Evolutionary conservation across 2,113 vertebrate species (phyloP).

Genomic region (Plecturocebus donacophilus): DNA sequence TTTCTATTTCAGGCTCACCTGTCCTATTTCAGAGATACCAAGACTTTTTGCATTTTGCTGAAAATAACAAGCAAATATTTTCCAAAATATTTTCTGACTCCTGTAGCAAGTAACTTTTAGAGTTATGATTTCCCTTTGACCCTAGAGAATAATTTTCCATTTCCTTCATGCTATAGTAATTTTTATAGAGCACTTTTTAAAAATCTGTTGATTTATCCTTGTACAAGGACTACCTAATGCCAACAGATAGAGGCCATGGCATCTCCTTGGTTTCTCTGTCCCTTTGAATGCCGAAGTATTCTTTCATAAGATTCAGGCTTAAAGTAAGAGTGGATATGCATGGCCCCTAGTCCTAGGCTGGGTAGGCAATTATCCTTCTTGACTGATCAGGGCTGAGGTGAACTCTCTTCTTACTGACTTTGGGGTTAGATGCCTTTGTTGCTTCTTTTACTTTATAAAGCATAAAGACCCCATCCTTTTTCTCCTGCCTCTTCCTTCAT

Average conservation of each 20-base stretch:
- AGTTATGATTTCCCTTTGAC: background rate
- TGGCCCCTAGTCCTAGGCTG: background rate
- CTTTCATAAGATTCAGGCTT: background rate
- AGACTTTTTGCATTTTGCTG: background rate
- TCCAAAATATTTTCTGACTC: slow-evolving; percentile 22
- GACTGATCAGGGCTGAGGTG: background rate
- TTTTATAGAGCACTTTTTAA: background rate
- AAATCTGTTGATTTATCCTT: background rate
- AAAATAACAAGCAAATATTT: background rate
- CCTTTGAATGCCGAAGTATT: background rate
- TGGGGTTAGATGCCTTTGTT: background rate
- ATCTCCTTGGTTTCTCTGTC: background rate
- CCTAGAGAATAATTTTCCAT: background rate
- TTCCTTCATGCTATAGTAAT: background rate
- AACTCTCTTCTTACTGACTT: background rate
- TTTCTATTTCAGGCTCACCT: background rate
- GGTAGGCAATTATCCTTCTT: background rate
- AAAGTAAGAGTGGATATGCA: background rate
- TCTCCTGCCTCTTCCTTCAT: background rate
- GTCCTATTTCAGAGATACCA: background rate
- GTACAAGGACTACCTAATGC: background rate
- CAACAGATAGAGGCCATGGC: background rate
- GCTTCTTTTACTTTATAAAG: background rate
- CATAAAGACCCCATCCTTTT: background rate
- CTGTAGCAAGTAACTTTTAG: background rate